phyloP scores from a whole-genome alignment of 2,113 vertebrate species.

The Emydocephalus ijimae region DNA sequence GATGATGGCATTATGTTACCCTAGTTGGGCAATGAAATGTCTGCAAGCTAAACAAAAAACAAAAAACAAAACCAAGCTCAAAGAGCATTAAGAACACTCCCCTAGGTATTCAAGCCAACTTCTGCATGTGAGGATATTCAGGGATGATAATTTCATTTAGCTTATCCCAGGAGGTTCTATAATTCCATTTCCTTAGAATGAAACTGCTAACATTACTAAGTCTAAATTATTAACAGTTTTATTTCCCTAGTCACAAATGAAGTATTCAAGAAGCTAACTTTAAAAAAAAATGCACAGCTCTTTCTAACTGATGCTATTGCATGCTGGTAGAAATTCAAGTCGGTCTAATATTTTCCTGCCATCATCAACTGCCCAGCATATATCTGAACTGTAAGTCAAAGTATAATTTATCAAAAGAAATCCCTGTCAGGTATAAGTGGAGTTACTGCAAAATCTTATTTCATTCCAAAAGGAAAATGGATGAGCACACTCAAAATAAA shows the following conservation, averaged over 20 bases:
- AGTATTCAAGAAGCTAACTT: not conserved
- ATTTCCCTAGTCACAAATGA: not conserved
- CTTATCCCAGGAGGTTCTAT: not conserved
- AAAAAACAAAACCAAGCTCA: not conserved
- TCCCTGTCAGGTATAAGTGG: slow-evolving; percentile 22
- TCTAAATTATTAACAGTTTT: not conserved
- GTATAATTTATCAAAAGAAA: slow-evolving; percentile 15
- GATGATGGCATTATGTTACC: not conserved
- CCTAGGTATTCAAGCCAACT: not conserved
- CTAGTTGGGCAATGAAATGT: not conserved
- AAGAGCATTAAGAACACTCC: not conserved
- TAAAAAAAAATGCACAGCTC: not conserved
- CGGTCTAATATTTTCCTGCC: slow-evolving; percentile 11
- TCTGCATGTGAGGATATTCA: not conserved
- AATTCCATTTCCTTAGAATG: not conserved
- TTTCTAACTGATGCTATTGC: rapidly evolving
- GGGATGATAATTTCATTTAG: not conserved
- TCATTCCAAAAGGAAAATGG: slow-evolving; percentile 23
- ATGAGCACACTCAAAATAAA: slow-evolving; percentile 30
- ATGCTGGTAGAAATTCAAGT: not conserved
- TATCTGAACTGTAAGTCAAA: slow-evolving; percentile 2
- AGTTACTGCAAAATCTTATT: slow-evolving; percentile 2
- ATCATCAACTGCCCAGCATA: not conserved
- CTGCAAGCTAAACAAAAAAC: not conserved
- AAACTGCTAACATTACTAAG: not conserved